Evolutionary conservation across 2,113 vertebrate genomes (phyloP).

Genomic region (Sylvicapra grimmia): DNA sequence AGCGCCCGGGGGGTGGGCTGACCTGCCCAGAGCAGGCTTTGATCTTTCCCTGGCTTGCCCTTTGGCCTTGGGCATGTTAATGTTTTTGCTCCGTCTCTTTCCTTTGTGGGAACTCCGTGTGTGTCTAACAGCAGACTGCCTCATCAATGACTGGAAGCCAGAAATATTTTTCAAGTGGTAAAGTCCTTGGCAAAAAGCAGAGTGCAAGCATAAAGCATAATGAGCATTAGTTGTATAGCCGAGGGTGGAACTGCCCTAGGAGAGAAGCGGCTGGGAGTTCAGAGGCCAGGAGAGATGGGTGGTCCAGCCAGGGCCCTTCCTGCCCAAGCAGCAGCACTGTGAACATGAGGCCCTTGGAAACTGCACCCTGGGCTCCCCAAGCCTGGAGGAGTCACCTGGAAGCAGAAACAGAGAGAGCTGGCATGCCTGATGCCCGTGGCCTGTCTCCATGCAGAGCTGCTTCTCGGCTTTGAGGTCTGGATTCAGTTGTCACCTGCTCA

Average conservation of each 20-base stretch:
- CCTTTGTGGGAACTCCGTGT: neutral
- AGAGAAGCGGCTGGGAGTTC: neutral
- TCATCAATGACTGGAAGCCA: constrained; percentile 7
- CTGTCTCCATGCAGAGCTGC: neutral
- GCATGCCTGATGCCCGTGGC: neutral
- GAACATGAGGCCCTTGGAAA: neutral
- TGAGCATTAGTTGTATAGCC: neutral
- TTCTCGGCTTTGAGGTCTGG: neutral
- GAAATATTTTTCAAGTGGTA: neutral
- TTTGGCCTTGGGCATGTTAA: neutral
- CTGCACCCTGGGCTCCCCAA: neutral
- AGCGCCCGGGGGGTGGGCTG: neutral
- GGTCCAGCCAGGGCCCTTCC: neutral
- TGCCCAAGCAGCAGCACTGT: neutral
- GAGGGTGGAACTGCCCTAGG: neutral
- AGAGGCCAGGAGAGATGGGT: neutral
- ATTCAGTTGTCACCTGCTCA: neutral
- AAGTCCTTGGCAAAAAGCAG: constrained; percentile 21
- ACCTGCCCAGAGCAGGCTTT: neutral
- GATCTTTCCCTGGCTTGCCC: neutral
- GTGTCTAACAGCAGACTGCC: neutral
- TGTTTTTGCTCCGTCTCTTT: neutral
- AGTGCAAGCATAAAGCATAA: neutral
- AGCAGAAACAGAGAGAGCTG: neutral
- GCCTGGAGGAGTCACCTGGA: neutral